Conservation (phyloP, 1,140 invertebrate species). For the Caerostris extrusa region DNA sequence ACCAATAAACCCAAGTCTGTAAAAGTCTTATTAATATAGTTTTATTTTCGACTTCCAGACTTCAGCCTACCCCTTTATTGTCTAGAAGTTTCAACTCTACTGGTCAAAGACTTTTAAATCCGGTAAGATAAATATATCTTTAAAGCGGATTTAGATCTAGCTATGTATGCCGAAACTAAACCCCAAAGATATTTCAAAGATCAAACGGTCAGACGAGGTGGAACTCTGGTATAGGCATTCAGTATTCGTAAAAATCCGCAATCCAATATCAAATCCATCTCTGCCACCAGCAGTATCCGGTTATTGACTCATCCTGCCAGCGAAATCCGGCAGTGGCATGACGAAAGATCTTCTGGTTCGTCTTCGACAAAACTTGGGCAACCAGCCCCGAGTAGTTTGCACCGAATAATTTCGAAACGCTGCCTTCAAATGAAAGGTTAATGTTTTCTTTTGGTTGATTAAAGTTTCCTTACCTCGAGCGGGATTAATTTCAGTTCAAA, state of each 20-base stretch:
- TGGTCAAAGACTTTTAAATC: too few relatives aligned
- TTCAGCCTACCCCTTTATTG: too few relatives aligned
- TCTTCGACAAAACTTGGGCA: not conserved
- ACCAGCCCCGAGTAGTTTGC: conserved; percentile 6
- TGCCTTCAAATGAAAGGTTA: conserved; percentile 41
- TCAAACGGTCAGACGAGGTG: too few relatives aligned
- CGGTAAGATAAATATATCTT: too few relatives aligned
- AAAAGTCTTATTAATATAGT: too few relatives aligned
- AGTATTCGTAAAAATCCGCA: not conserved
- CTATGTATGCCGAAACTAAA: too few relatives aligned
- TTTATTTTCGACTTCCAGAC: too few relatives aligned
- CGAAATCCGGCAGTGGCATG: not conserved
- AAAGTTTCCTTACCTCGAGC: conserved; percentile 31
- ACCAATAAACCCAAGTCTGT: too few relatives aligned
- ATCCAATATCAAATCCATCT: conserved; percentile 4
- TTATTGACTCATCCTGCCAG: not conserved
- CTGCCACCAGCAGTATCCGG: not conserved
- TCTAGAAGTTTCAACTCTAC: too few relatives aligned
- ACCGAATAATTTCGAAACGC: conserved; percentile 42
- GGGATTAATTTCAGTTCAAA: too few relatives aligned
- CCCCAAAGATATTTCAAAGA: too few relatives aligned
- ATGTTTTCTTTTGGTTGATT: conserved; percentile 45
- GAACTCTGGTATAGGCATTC: not conserved
- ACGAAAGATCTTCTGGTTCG: not conserved
- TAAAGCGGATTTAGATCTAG: too few relatives aligned